phyloP scores from a whole-genome alignment of 2,113 vertebrate species.

The Peromyscus polionotus region DNA sequence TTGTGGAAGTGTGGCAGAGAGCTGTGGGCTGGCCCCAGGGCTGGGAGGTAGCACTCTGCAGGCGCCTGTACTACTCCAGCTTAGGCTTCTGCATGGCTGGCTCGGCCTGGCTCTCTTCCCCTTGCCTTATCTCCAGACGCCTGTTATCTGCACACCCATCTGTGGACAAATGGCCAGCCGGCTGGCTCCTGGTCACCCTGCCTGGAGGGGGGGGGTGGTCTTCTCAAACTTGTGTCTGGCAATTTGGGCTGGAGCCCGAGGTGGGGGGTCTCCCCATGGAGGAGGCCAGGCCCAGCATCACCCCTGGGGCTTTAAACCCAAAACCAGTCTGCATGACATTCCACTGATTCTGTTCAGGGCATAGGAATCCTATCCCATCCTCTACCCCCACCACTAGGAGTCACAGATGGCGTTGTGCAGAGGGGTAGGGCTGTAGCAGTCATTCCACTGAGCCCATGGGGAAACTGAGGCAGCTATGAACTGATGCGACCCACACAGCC shows the following conservation, averaged over 20 bases:
- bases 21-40: neutral
- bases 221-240: conserved; percentile 76
- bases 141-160: conserved; percentile 81
- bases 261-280: conserved; percentile 77
- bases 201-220: conserved; percentile 55
- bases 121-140: conserved; percentile 82
- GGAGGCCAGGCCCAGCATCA: neutral
- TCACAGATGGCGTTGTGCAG: neutral
- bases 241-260: conserved; percentile 82
- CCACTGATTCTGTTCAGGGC: neutral
- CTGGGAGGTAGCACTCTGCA: neutral
- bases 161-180: conserved; percentile 83
- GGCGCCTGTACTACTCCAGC: neutral
- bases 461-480: conserved; percentile 19
- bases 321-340: neutral
- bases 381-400: neutral
- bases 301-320: conserved; percentile 56
- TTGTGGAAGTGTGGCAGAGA: neutral
- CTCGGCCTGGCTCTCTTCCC: conserved; percentile 50
- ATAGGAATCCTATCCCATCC: neutral
- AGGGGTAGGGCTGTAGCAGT: neutral
- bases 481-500: neutral
- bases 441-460: neutral
- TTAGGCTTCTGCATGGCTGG: neutral
- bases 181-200: conserved; percentile 81